Evolutionary conservation across 2,888 invertebrate species (phyloP).

Genomic region (Xiphydria camelus): DNA sequence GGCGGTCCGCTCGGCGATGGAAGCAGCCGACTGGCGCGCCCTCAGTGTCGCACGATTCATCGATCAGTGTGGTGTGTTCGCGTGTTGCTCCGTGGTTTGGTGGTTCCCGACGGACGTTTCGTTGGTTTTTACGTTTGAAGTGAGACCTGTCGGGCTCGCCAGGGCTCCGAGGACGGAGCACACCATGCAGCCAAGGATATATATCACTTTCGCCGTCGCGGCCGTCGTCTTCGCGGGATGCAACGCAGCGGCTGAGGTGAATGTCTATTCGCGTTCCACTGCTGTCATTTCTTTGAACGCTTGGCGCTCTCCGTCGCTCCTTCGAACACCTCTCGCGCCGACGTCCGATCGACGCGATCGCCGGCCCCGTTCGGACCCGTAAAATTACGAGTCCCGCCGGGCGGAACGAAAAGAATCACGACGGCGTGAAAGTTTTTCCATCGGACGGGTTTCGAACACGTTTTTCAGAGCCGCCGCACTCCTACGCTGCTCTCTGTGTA

Average conservation of each 20-base stretch:
- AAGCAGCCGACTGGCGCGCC: conserved; percentile 47
- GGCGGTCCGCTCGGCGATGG: conserved; percentile 11
- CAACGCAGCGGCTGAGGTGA: conserved; percentile 77
- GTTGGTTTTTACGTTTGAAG: conserved; percentile 29
- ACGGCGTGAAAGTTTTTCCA: no score
- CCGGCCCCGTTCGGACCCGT: no score
- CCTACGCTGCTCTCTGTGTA: no score
- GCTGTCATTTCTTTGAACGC: conserved; percentile 11
- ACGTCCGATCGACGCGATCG: no score
- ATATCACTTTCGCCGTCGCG: conserved; percentile 72
- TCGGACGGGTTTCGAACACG: no score
- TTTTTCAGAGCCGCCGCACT: no score
- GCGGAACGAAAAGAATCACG: no score
- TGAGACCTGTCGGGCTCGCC: conserved; percentile 20
- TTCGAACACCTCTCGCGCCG: conserved; percentile 12
- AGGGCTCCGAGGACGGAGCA: conserved; percentile 21
- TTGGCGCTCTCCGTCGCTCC: conserved; percentile 1
- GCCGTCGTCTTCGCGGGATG: conserved; percentile 74
- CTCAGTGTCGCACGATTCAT: conserved; percentile 55
- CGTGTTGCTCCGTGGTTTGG: conserved; percentile 48
- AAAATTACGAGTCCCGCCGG: no score
- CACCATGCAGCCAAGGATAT: conserved; percentile 75
- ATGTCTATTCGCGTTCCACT: conserved; percentile 36
- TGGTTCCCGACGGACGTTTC: conserved; percentile 25
- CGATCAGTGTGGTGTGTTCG: conserved; percentile 54